These are phyloP conservation scores for Phorcus lineatus DNA, from an alignment of 2,888 invertebrate genomes.

Conservation along the genomic window DNA sequence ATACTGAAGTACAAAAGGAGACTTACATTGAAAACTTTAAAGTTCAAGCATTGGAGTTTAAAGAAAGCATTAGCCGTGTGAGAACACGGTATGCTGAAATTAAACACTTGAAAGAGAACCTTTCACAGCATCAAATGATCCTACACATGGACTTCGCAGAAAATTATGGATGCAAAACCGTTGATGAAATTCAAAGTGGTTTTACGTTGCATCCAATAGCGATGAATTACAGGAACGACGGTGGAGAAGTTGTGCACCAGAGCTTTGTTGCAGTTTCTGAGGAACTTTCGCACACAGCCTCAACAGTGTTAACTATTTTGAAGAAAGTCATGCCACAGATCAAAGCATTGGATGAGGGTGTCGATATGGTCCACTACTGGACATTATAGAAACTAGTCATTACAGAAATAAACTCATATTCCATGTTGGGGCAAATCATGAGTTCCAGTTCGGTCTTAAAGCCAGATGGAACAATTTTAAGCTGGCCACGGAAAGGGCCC, in stretches of 20 bases:
- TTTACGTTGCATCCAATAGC: slow-evolving; percentile 23
- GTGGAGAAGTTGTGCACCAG: slow-evolving; percentile 12
- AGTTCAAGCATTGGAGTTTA: neutral
- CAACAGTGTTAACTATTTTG: slow-evolving; percentile 6
- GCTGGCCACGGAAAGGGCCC: too few species aligned
- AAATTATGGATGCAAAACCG: neutral
- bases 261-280: slow-evolving; percentile 27
- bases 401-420: too few species aligned
- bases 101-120: neutral
- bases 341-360: too few species aligned
- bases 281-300: neutral
- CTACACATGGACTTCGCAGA: neutral
- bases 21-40: neutral
- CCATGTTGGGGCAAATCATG: too few species aligned
- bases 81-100: neutral
- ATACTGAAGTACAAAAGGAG: neutral
- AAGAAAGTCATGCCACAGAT: neutral
- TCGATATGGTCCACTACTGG: too few species aligned
- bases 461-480: too few species aligned
- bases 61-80: neutral
- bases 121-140: neutral
- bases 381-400: too few species aligned
- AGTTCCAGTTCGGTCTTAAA: too few species aligned
- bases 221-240: slow-evolving; percentile 4
- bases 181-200: neutral